Evolutionary conservation across 2,113 vertebrate genomes (phyloP).

Genomic region (Nerophis lumbriciformis): DNA sequence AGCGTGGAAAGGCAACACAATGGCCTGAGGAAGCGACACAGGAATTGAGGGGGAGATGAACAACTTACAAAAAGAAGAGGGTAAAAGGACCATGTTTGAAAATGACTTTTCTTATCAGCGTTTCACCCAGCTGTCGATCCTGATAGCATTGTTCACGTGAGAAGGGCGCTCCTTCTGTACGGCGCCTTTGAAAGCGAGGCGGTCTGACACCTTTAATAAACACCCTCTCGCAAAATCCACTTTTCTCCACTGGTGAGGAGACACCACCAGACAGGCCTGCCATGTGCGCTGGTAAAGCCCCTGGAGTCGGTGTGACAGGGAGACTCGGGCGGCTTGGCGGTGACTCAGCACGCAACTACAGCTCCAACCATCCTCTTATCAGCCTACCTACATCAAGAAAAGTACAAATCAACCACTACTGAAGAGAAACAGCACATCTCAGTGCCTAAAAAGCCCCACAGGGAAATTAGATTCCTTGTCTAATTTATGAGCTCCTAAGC

Average conservation of each 20-base stretch:
- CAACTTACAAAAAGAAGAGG: constrained; percentile 3
- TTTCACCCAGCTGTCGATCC: constrained; percentile 43
- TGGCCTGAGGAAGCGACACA: constrained; percentile 38
- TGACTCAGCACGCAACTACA: constrained; percentile 62
- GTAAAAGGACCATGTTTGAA: constrained; percentile 30
- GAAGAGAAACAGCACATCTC: constrained; percentile 51
- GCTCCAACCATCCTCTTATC: constrained; percentile 48
- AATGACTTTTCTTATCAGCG: constrained; percentile 37
- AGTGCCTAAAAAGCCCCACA: constrained; percentile 49
- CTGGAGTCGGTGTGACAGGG: constrained; percentile 20
- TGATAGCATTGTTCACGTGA: constrained; percentile 53
- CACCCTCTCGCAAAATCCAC: constrained; percentile 9
- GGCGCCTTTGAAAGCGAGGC: constrained; percentile 14
- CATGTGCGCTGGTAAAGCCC: constrained; percentile 20
- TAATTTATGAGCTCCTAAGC: constrained; percentile 61
- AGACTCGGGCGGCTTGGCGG: constrained; percentile 19
- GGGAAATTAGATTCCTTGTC: constrained; percentile 65
- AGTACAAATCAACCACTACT: constrained; percentile 52
- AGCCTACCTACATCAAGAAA: constrained; percentile 60
- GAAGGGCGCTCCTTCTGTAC: constrained; percentile 1
- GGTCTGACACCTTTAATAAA: constrained; percentile 20
- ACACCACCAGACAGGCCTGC: constrained; percentile 18
- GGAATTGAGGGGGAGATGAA: constrained; percentile 21
- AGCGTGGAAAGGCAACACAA: constrained; percentile 8
- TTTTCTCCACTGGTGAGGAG: constrained; percentile 13